A percentile compares a stretch with the other conserved stretches of the same genome.
phyloP scores from a whole-genome alignment of 2,888 invertebrate species.

The Napeogenes sylphis region DNA sequence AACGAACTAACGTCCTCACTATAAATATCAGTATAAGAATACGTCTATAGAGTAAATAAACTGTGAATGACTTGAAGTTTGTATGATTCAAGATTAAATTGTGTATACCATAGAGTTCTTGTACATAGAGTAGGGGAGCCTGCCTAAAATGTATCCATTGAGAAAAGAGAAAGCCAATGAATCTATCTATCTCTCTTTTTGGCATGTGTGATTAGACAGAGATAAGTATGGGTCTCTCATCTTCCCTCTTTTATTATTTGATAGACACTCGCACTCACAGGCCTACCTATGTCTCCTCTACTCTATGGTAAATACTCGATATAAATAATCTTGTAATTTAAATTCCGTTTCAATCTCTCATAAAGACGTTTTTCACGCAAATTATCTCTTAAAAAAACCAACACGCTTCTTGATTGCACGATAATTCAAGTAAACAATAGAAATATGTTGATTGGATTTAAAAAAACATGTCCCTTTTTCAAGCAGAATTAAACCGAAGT shows the following conservation, averaged over 20 bases:
- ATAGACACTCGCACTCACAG: too few species aligned
- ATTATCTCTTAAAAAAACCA: constrained; percentile 23
- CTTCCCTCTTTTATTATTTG: too few species aligned
- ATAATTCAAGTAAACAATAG: constrained; percentile 28
- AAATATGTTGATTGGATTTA: constrained; percentile 24
- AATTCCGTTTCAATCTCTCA: constrained; percentile 19
- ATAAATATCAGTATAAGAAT: background rate
- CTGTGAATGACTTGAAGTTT: background rate
- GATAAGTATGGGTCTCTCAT: too few species aligned
- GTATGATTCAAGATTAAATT: too few species aligned
- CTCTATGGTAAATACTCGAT: background rate
- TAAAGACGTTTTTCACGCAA: constrained; percentile 24
- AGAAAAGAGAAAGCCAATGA: too few species aligned
- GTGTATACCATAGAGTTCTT: too few species aligned
- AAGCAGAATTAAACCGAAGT: constrained; percentile 12
- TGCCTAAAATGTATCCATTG: too few species aligned
- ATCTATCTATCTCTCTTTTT: too few species aligned
- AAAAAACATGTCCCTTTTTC: background rate
- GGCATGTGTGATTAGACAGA: too few species aligned
- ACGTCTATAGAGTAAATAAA: background rate
- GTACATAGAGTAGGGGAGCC: too few species aligned
- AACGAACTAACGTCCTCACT: background rate
- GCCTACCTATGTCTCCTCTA: too few species aligned
- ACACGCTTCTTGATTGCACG: constrained; percentile 27
- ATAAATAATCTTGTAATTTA: constrained; percentile 16